Conservation (phyloP, 2,113 vertebrate species). For the Mesocricetus auratus region DNA sequence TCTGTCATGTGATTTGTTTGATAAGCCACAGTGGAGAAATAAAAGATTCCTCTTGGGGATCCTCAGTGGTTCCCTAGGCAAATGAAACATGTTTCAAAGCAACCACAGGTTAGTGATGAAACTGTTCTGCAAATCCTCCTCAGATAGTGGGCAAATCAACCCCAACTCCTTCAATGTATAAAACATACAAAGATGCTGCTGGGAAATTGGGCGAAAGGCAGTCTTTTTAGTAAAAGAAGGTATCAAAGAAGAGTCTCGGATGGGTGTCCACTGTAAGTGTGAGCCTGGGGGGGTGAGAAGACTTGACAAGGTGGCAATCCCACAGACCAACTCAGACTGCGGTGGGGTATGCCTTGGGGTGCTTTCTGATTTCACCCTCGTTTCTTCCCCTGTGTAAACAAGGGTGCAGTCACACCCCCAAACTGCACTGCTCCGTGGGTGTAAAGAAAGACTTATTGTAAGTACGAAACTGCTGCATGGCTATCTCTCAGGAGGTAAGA, state of each 20-base stretch:
- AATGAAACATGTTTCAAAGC: slow-evolving; percentile 65
- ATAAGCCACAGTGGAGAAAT: neutral
- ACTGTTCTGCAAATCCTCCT: slow-evolving; percentile 23
- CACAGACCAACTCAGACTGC: neutral
- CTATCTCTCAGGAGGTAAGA: neutral
- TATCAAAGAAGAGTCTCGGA: neutral
- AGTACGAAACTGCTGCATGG: neutral
- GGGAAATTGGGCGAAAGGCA: neutral
- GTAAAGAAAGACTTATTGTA: neutral
- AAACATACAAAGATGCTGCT: neutral
- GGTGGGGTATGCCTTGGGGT: neutral
- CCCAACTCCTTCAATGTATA: neutral
- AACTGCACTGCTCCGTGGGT: neutral
- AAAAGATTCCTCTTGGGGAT: neutral
- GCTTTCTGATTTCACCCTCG: neutral
- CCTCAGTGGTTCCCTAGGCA: slow-evolving; percentile 38
- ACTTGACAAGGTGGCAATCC: neutral
- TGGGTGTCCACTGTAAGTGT: fast-evolving
- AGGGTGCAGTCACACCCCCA: neutral
- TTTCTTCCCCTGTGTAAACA: neutral
- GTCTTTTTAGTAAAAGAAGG: neutral
- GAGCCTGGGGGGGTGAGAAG: neutral
- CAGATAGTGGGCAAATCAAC: neutral
- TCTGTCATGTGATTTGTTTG: slow-evolving; percentile 34
- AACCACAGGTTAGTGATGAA: slow-evolving; percentile 57